phyloP scores from a whole-genome alignment of 2,113 vertebrate species.

The Atractosteus spatula region DNA sequence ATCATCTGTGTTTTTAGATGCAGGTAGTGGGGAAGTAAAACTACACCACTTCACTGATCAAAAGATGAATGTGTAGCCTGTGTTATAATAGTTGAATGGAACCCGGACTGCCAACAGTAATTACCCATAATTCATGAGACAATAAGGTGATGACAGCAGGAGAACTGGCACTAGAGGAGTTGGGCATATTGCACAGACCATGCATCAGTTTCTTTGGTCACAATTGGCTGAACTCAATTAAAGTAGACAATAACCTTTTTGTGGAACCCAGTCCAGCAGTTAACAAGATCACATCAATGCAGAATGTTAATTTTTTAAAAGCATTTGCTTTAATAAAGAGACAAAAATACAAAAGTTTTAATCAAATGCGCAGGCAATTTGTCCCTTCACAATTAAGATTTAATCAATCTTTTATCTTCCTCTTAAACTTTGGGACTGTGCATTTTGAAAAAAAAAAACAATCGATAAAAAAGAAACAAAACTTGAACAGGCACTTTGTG shows the following conservation, averaged over 20 bases:
- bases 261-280: constrained; percentile 37
- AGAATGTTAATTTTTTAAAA: constrained; percentile 18
- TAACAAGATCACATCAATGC: constrained; percentile 48
- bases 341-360: constrained; percentile 29
- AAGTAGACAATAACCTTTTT: constrained; percentile 57
- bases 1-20: background rate
- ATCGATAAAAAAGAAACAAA: no score
- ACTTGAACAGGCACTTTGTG: no score
- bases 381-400: no score
- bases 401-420: no score
- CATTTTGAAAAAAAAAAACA: no score
- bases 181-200: constrained; percentile 25
- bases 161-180: constrained; percentile 39
- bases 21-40: constrained; percentile 22
- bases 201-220: constrained; percentile 46
- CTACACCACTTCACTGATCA: constrained; percentile 39
- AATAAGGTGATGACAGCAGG: constrained; percentile 67
- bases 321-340: constrained; percentile 39
- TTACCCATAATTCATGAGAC: constrained; percentile 66
- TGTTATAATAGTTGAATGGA: constrained; percentile 48
- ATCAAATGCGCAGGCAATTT: no score
- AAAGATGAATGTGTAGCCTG: constrained; percentile 51
- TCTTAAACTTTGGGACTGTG: no score
- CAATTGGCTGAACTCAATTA: constrained; percentile 52
- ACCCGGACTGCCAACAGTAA: constrained; percentile 58